phyloP scores from a whole-genome alignment of 2,797 vertebrate genomes.

The Aulostomus chinensis region DNA sequence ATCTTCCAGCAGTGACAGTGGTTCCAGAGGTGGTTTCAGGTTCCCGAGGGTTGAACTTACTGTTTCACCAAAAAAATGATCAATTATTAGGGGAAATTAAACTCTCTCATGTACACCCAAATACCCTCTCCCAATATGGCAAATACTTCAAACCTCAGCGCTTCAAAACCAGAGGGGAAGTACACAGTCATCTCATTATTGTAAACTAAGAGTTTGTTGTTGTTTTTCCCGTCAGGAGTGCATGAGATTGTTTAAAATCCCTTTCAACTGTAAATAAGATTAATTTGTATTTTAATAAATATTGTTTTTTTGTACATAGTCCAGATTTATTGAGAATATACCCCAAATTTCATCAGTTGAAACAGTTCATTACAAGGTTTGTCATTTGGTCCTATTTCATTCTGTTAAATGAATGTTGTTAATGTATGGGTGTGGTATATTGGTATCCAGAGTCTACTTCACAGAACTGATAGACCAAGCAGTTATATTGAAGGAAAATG shows the following conservation, averaged over 20 bases:
- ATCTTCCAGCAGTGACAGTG: slow-evolving; percentile 88
- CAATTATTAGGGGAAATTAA: slow-evolving; percentile 41
- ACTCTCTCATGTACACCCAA: slow-evolving; percentile 43
- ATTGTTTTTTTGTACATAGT: slow-evolving; percentile 83
- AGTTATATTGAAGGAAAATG: slow-evolving; percentile 67
- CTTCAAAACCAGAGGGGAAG: slow-evolving; percentile 10
- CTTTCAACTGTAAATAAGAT: slow-evolving; percentile 85
- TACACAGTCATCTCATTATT: slow-evolving; percentile 49
- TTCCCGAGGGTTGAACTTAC: slow-evolving; percentile 83
- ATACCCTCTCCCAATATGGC: slow-evolving; percentile 21
- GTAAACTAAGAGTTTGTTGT: slow-evolving; percentile 23
- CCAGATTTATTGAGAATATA: slow-evolving; percentile 76
- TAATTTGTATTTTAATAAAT: slow-evolving; percentile 81
- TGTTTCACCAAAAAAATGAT: slow-evolving; percentile 86
- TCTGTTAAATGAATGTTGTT: slow-evolving; percentile 55
- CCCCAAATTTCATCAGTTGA: slow-evolving; percentile 42
- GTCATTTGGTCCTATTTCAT: slow-evolving; percentile 52
- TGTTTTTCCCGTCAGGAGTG: slow-evolving; percentile 51
- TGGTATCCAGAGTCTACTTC: slow-evolving; percentile 66
- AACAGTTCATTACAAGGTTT: slow-evolving; percentile 53
- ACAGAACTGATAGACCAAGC: slow-evolving; percentile 48
- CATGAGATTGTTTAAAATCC: slow-evolving; percentile 74
- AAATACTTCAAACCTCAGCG: slow-evolving; percentile 17
- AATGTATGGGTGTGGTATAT: slow-evolving; percentile 72
- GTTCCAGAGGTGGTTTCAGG: slow-evolving; percentile 80